Base-by-base conservation (phyloP, 2,888 invertebrate species). In the Steinernema carpocapsae region DNA sequence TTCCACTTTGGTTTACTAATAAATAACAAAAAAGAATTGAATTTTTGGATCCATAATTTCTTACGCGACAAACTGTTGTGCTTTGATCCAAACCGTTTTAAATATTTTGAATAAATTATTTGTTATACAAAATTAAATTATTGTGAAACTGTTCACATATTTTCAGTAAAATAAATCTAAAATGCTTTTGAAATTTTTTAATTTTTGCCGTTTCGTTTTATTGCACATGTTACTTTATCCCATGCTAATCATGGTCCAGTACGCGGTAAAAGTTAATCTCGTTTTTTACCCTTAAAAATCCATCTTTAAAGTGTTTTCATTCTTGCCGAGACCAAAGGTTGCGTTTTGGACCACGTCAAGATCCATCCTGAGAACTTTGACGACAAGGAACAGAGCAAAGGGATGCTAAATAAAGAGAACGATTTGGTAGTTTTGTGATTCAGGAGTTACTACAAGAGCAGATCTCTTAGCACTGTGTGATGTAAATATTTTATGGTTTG, bases 231-330 rank as follows among this genome's bases (percentile, higher is more conserved):
- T 86, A 85, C 79, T 73, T 83, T 4, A 75, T 79, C 48, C 83
- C n/a, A 71, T 83, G 42, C 77, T 86, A 74, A 84, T 82, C 3
- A 76, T 83, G 73, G 64, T 76, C 46, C 77, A 78, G 14, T 81
- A 82, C 51, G 72, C 74, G 32, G 83, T 83, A 10, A 48, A 19
- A 48, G 17, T 17, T 17, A 48, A 17, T n/a, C 86, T 3, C 76
- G 86, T 70, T 75, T 85, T 51, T 86, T 86, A 24, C 85, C 86
- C 1, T 80, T 86, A 45, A 73, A 83, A 29, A 83, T 86, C 14
- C 86, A 86, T 12, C 71, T 78, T 76, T 84, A 84, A 64, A 70
- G 56, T 52, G 22, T 26, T 59, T 72, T 77, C 42, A 76, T 76
- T 72, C 72, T 82, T 22, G 73, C 74, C 52, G 82, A 80, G 71